A percentile compares a stretch with the other conserved stretches of the same genome.
phyloP scores from a whole-genome alignment of 2,888 invertebrate species.

The Ennomos quercinarius region DNA sequence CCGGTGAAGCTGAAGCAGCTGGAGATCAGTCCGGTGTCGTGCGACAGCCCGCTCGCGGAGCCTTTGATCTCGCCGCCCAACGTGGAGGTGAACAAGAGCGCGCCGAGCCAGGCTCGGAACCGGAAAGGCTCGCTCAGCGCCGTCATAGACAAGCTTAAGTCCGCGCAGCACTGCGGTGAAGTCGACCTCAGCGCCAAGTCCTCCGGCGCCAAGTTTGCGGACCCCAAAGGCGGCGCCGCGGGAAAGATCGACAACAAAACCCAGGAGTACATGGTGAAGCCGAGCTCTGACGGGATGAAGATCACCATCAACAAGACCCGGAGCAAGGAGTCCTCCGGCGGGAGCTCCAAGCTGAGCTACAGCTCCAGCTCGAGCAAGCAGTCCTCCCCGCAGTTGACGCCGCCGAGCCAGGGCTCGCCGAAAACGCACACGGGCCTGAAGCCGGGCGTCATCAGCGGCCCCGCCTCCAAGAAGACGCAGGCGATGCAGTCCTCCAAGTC shows the following conservation, averaged over 20 bases:
- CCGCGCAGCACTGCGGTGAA: conserved; percentile 89
- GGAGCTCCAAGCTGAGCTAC: conserved; percentile 75
- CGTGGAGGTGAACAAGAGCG: conserved; percentile 86
- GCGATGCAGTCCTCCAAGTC: conserved; percentile 84
- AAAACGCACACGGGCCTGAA: conserved; percentile 93
- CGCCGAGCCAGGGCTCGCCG: conserved; percentile 87
- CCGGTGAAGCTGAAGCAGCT: conserved; percentile 89
- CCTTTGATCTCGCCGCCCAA: conserved; percentile 81
- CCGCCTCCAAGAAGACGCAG: conserved; percentile 93
- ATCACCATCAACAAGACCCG: conserved; percentile 96
- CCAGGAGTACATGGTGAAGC: conserved; percentile 95
- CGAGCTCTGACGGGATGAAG: conserved; percentile 95
- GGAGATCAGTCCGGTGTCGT: conserved; percentile 86
- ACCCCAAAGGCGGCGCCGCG: conserved; percentile 73
- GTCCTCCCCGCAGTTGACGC: conserved; percentile 77
- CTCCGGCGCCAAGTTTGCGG: conserved; percentile 70
- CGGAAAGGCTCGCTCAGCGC: conserved; percentile 92
- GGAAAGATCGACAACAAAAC: conserved; percentile 85
- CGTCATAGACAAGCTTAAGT: conserved; percentile 94
- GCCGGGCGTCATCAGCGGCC: conserved; percentile 94
- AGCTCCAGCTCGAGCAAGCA: conserved; percentile 78
- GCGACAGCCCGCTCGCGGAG: conserved; percentile 75
- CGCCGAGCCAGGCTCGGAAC: conserved; percentile 87
- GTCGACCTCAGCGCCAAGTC: conserved; percentile 78
- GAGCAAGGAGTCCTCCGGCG: conserved; percentile 88